Percentiles rank a stretch among this genome's conserved stretches.
phyloP scores from a whole-genome alignment of 1,140 invertebrate species.

The Apis florea region DNA sequence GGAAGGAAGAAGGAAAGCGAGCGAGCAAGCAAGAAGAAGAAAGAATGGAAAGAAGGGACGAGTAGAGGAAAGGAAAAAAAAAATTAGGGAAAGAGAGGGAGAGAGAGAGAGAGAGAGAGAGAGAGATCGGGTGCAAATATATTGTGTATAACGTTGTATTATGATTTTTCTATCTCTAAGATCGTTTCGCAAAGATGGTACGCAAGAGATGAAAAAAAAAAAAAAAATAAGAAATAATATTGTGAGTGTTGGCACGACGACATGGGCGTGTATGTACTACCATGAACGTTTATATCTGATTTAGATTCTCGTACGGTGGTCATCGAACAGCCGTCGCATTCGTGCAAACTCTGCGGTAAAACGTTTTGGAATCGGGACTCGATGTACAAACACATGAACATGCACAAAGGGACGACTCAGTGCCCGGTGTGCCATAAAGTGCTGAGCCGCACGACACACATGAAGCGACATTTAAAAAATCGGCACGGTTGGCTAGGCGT shows the following conservation, averaged over 20 bases:
- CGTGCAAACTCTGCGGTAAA: conserved; percentile 81
- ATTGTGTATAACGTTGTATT: background rate
- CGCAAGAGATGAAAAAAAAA: background rate
- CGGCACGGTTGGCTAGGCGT: conserved; percentile 78
- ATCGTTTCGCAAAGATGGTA: background rate
- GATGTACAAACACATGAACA: conserved; percentile 82
- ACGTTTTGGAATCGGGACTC: conserved; percentile 81
- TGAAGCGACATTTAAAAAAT: conserved; percentile 80
- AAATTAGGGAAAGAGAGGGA: background rate
- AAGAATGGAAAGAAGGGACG: background rate
- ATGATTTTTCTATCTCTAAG: too few species aligned
- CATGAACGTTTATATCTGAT: conserved; percentile 77
- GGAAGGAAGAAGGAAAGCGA: background rate
- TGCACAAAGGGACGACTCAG: conserved; percentile 81
- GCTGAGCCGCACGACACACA: conserved; percentile 79
- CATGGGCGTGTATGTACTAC: conserved; percentile 43
- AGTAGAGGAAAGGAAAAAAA: background rate
- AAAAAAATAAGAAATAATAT: background rate
- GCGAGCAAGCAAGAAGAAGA: background rate
- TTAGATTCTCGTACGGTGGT: conserved; percentile 80
- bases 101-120: background rate
- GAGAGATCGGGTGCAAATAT: background rate
- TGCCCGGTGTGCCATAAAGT: conserved; percentile 81
- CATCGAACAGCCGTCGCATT: conserved; percentile 80
- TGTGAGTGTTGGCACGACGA: background rate